Conservation (phyloP, 2,888 invertebrate genomes). For the Patella pellucida region DNA sequence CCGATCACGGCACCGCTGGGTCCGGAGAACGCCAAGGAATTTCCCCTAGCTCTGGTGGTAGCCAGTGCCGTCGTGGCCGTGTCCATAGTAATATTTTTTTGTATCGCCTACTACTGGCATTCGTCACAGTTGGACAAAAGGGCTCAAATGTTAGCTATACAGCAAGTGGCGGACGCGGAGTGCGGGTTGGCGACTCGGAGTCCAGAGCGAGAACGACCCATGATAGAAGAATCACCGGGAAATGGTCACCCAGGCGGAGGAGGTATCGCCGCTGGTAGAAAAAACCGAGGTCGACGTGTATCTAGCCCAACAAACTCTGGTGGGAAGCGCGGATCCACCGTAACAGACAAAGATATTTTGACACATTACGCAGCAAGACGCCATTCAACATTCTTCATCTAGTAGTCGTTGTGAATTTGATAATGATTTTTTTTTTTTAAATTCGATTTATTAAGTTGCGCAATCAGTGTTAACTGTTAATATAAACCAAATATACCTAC, state of each 20-base stretch:
- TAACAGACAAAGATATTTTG: conserved; percentile 58
- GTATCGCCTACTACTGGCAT: conserved; percentile 59
- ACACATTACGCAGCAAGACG: conserved; percentile 52
- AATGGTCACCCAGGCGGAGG: conserved; percentile 30
- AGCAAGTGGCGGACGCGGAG: conserved; percentile 47
- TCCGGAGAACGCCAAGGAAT: conserved; percentile 28
- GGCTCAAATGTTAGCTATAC: conserved; percentile 54
- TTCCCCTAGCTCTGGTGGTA: conserved; percentile 56
- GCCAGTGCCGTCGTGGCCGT: conserved; percentile 60
- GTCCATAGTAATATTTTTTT: conserved; percentile 58
- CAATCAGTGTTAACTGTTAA: no score
- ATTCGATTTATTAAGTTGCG: no score
- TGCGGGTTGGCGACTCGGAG: conserved; percentile 23
- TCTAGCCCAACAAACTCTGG: conserved; percentile 27
- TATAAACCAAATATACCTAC: no score
- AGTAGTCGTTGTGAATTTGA: background rate
- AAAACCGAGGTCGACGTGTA: conserved; percentile 29
- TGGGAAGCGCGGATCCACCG: conserved; percentile 38
- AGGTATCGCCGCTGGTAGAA: conserved; percentile 41
- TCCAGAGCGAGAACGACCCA: conserved; percentile 25
- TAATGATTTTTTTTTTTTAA: no score
- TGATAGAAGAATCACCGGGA: conserved; percentile 6
- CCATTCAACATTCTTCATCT: conserved; percentile 58
- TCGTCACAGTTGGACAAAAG: conserved; percentile 55
- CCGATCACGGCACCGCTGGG: background rate